Conservation (phyloP, 2,113 vertebrate genomes). For the Mesembrinibis cayennensis region DNA sequence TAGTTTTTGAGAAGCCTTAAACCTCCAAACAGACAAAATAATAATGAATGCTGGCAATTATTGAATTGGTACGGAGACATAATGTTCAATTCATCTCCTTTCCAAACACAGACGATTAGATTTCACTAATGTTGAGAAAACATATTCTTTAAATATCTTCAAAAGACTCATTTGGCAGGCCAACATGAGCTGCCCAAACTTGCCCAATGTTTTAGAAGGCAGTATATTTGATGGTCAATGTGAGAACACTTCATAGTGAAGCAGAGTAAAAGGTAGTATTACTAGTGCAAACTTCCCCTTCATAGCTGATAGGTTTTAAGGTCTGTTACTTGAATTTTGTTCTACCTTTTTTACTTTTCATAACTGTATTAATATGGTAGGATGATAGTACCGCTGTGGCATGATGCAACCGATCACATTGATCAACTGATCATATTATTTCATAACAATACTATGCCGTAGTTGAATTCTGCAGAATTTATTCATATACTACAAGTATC, state of each 20-base stretch:
- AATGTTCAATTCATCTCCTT: neutral
- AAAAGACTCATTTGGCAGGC: neutral
- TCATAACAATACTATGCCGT: neutral
- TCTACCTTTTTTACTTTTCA: neutral
- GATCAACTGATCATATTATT: neutral
- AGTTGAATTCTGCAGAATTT: neutral
- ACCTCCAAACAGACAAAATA: neutral
- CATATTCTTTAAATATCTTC: neutral
- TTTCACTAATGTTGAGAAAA: neutral
- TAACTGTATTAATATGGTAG: neutral
- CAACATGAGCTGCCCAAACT: neutral
- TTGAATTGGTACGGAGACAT: neutral
- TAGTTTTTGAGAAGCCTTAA: neutral
- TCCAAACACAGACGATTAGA: neutral
- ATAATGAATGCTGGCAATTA: neutral
- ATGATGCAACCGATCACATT: neutral
- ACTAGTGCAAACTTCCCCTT: neutral
- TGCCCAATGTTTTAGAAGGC: neutral
- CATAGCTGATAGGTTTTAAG: neutral
- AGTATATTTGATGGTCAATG: neutral
- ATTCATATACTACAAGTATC: neutral
- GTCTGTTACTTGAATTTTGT: neutral
- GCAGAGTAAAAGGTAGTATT: neutral
- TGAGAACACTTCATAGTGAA: neutral
- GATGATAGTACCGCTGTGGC: neutral